These are phyloP conservation scores for Helostoma temminkii DNA, from an alignment of 2,797 vertebrate species.

Conservation along the genomic window DNA sequence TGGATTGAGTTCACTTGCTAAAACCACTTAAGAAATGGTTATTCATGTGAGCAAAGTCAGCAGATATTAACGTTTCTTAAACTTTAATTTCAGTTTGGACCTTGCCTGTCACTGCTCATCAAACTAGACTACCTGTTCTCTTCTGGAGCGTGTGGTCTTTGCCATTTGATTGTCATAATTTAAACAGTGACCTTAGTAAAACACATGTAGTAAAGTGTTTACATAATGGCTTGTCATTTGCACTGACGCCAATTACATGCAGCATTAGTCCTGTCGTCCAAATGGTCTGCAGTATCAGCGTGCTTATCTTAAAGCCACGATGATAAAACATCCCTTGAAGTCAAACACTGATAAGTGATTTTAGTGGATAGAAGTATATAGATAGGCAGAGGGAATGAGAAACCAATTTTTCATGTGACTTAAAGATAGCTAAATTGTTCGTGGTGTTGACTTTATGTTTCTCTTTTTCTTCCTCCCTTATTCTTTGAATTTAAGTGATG, in stretches of 20 bases:
- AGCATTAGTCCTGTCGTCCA: constrained; percentile 48
- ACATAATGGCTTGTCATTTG: constrained; percentile 49
- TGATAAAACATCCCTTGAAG: constrained; percentile 76
- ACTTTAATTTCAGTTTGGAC: not conserved
- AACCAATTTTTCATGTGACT: constrained; percentile 67
- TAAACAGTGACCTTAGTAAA: constrained; percentile 24
- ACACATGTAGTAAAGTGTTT: constrained; percentile 25
- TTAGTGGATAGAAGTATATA: constrained; percentile 60
- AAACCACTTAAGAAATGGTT: not conserved
- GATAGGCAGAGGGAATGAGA: constrained; percentile 59
- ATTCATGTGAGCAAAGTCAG: not conserved
- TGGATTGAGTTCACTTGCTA: not conserved
- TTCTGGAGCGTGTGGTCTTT: constrained; percentile 23
- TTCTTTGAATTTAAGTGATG: constrained; percentile 67
- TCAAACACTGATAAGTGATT: constrained; percentile 75
- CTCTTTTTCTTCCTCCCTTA: constrained; percentile 40
- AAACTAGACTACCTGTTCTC: not conserved
- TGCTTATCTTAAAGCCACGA: constrained; percentile 51
- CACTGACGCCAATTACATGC: constrained; percentile 47
- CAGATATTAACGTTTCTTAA: not conserved
- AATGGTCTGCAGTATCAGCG: constrained; percentile 54
- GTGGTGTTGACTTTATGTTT: constrained; percentile 67
- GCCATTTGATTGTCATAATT: constrained; percentile 26
- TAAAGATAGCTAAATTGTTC: constrained; percentile 75
- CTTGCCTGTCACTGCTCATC: not conserved